These are phyloP conservation scores for Anastrepha obliqua DNA, from an alignment of 1,140 invertebrate genomes.

Conservation along the genomic window DNA sequence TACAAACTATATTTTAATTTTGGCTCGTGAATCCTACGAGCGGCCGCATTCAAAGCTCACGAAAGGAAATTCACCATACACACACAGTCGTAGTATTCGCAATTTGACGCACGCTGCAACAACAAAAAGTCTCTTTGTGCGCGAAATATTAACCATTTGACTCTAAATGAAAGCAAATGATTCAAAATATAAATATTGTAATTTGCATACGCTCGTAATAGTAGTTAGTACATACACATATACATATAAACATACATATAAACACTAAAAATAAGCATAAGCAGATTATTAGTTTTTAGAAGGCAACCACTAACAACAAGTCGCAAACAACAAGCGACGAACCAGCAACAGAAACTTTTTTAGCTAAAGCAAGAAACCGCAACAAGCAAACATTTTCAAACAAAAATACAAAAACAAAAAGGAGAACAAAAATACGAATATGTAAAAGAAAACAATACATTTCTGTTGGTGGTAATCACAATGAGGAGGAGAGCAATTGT, in stretches of 20 bases:
- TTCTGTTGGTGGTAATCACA: conserved; percentile 4
- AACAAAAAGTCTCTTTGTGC: background rate
- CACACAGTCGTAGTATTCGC: background rate
- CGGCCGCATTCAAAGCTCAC: background rate
- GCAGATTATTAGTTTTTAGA: conserved; percentile 11
- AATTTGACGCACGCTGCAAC: background rate
- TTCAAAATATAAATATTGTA: background rate
- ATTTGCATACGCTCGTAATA: conserved; percentile 3
- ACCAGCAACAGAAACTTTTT: background rate
- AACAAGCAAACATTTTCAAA: background rate
- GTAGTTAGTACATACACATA: background rate
- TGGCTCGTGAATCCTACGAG: background rate
- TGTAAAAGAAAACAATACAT: background rate
- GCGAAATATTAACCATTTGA: conserved; percentile 17
- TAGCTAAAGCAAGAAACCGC: background rate
- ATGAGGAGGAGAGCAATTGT: background rate
- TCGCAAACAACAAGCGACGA: background rate
- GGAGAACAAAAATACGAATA: background rate
- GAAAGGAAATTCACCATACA: background rate
- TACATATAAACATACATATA: background rate
- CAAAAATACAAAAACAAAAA: background rate
- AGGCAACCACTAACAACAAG: background rate
- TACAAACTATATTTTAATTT: conserved; percentile 32
- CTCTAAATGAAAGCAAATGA: background rate
- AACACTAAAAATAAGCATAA: conserved; percentile 16